Base-by-base conservation (phyloP, 2,888 invertebrate genomes). In the Synanthedon andrenaeformis region DNA sequence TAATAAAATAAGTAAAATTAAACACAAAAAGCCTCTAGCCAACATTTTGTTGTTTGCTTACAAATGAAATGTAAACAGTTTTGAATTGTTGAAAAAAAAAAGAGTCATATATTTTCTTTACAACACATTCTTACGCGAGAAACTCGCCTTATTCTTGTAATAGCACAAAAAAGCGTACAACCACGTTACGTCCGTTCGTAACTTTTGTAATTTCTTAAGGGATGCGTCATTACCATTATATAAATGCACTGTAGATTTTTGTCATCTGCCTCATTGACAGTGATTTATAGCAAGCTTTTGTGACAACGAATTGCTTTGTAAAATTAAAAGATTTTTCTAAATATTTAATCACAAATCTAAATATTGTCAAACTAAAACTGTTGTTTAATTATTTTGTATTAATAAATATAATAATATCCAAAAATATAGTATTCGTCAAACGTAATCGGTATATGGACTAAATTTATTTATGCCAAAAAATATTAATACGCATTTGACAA, bases 221-320 rank as follows among this genome's bases (percentile, higher is more conserved):
- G 64, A 65, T 64, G 63, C 57, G 35, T 35, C 35, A 50, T 52
- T 23, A 56, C 54, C 54, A 56, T 56, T 41, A 41, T 51, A 17
- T 23, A 28, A 45, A 59, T 68, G 63, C 63, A 60, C 59, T 59
- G 59, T 58, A 62, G 61, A 73, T 68, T 73, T 74, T 74, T 76
- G 79, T 79, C 74, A 76, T 74, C 72, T 64, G 66, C 61, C 65
- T 78, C 72, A 76, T 77, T 70, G 73, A 74, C 74, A 74, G 66
- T 80, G 82, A 85, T 82, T 80, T 79, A 83, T 81, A 63, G 57
- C 65, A 69, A 23, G 68, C 64, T 69, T 76, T 79, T 48, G 17
- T 35, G 53, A 51, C 54, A 54, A 57, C 51, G 35, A 53, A 52
- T 57, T 58, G 57, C 57, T 59, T 60, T 64, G 56, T 62, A 58